A percentile compares a stretch with the other conserved stretches of the same genome.
Evolutionary conservation across 1,140 invertebrate genomes (phyloP).

Genomic region (Meloidogyne floridensis): DNA sequence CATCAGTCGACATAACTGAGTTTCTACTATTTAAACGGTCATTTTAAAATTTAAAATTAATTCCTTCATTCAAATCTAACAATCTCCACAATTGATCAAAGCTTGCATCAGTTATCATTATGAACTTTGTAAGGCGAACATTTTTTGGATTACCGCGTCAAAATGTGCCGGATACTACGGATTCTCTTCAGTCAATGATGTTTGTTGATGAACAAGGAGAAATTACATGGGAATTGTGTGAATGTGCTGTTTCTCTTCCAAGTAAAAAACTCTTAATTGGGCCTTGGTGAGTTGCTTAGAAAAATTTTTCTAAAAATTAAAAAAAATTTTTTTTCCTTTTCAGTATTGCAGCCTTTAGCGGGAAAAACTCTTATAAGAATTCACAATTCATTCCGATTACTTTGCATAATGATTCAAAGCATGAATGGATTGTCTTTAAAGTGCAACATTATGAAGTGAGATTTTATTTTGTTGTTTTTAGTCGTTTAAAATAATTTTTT

Average conservation of each 20-base stretch:
- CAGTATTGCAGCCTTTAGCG: not conserved
- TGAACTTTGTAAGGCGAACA: not conserved
- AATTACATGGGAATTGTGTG: conserved; percentile 5
- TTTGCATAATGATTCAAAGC: conserved; percentile 4
- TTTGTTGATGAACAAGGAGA: conserved; percentile 1
- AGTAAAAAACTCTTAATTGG: not conserved
- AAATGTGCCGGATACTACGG: not conserved
- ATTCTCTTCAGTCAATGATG: not conserved
- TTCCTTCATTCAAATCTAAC: too few relatives aligned
- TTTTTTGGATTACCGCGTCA: not conserved
- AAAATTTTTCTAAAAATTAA: not conserved
- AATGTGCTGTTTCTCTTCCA: not conserved
- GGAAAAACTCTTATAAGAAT: not conserved
- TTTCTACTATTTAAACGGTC: too few relatives aligned
- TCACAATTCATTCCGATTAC: not conserved
- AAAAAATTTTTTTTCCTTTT: not conserved
- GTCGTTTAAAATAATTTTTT: not conserved
- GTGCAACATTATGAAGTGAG: not conserved
- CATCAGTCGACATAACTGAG: too few relatives aligned
- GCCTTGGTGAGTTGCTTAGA: not conserved
- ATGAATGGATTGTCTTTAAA: conserved; percentile 6
- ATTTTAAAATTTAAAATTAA: too few relatives aligned
- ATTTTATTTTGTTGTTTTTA: not conserved
- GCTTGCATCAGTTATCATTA: not conserved
- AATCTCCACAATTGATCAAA: too few relatives aligned